Evolutionary conservation across 2,113 vertebrate genomes (phyloP), one percentile per base, ranked within the genome.

Genomic region (Beaufortia kweichowensis): DNA sequence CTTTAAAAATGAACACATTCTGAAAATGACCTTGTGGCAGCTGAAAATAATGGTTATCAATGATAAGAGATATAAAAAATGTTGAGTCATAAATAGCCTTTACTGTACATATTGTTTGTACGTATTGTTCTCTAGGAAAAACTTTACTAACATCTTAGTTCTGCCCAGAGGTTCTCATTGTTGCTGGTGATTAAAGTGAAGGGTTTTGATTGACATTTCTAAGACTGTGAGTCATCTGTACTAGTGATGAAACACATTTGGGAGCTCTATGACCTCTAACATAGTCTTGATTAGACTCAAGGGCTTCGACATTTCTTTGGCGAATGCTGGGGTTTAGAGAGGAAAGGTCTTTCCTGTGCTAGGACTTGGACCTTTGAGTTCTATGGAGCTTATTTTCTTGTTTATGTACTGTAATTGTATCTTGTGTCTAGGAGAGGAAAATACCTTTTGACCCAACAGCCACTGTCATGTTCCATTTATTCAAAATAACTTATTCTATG

Each of bases 161-260:
- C 39, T 61, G 39, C 39, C 56, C 3, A 46, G 69, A 26, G 33
- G 50, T 70, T 72, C n/a, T 62, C 17, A 21, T 74, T 61, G 56
- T 74, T 74, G 55, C 7, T 61, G 39, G 35, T 62, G 57, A 74
- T 48, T 61, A 74, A 73, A 60, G 35, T 0, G 0, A 23, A 60
- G 31, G 15, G 8, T 43, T 53, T 71, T 71, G 69, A 59, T 59
- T 23, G 55, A 26, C 69, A 26, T 41, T 7, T 23, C 35, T 48
- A 62, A 46, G 56, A 61, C 23, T n/a, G 39, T 46, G 57, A 39
- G 57, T 74, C 43, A 28, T 61, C 39, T 21, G 69, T 46, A 72
- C 29, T 72, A 72, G 53, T 61, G 71, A 46, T 39, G 35, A 39
- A 61, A 74, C 15, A 33, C 53, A 53, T 59, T 14, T 59, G 69